These are phyloP conservation scores for Rhinichthys osculus DNA, from an alignment of 2,797 vertebrate genomes.

Conservation along the genomic window DNA sequence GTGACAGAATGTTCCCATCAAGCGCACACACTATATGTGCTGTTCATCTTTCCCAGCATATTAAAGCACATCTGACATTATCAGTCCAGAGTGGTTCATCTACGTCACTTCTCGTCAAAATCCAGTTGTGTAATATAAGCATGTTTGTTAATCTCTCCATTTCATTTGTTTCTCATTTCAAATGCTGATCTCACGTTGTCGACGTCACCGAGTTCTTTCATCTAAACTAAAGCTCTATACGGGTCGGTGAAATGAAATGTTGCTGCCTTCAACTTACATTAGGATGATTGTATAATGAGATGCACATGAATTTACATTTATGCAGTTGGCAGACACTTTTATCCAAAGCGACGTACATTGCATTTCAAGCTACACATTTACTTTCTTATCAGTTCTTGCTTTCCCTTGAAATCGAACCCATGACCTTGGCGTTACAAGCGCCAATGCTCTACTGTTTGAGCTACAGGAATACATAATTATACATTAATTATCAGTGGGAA, in stretches of 20 bases:
- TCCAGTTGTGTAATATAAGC: background rate
- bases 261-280: background rate
- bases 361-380: no score
- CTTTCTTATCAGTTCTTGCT: no score
- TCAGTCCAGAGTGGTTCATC: background rate
- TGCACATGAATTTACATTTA: no score
- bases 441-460: no score
- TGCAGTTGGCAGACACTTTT: no score
- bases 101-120: background rate
- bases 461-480: no score
- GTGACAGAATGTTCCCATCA: background rate
- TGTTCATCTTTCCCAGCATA: background rate
- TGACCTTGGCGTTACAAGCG: no score
- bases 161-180: background rate
- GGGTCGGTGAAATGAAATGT: background rate
- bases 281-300: background rate
- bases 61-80: background rate
- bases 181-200: background rate
- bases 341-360: no score
- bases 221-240: background rate
- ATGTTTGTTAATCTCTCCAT: slow-evolving; percentile 5
- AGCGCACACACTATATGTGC: background rate
- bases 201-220: background rate
- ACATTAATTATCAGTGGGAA: background rate
- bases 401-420: no score